Evolutionary conservation across 2,113 vertebrate genomes (phyloP).

Genomic region (Anarrhichthys ocellatus): DNA sequence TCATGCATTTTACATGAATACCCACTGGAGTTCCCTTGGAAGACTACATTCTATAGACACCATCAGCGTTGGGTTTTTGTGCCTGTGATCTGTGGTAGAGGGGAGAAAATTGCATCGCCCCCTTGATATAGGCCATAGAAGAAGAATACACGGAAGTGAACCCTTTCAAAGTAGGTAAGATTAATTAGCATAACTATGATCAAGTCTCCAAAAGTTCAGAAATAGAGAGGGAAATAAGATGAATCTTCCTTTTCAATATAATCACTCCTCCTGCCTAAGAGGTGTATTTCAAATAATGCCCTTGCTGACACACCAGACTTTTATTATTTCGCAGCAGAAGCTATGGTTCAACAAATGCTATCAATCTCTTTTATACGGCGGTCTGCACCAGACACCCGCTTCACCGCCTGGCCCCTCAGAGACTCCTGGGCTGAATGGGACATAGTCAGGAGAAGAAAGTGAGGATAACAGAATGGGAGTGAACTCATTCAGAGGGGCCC

Average conservation of each 20-base stretch:
- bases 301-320: conserved; percentile 42
- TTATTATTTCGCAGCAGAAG: conserved; percentile 64
- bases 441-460: conserved; percentile 56
- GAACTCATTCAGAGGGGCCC: conserved; percentile 46
- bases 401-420: conserved; percentile 27
- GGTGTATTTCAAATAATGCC: conserved; percentile 33
- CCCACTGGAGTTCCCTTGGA: conserved; percentile 73
- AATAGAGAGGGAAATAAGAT: conserved; percentile 33
- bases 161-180: conserved; percentile 57
- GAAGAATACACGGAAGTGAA: conserved; percentile 58
- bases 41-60: conserved; percentile 64
- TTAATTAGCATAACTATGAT: conserved; percentile 62
- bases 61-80: conserved; percentile 67
- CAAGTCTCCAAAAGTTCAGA: conserved; percentile 29
- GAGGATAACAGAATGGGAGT: conserved; percentile 45
- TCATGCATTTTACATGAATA: conserved; percentile 84
- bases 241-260: conserved; percentile 27
- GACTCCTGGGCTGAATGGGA: conserved; percentile 54
- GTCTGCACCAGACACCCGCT: conserved; percentile 50
- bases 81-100: conserved; percentile 66
- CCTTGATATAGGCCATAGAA: conserved; percentile 62
- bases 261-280: conserved; percentile 30
- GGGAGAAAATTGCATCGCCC: conserved; percentile 70
- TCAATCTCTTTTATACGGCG: conserved; percentile 48
- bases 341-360: conserved; percentile 58